Evolutionary conservation across 2,113 vertebrate species (phyloP), one percentile per base, ranked within the genome.

Genomic region (Aepyceros melampus): DNA sequence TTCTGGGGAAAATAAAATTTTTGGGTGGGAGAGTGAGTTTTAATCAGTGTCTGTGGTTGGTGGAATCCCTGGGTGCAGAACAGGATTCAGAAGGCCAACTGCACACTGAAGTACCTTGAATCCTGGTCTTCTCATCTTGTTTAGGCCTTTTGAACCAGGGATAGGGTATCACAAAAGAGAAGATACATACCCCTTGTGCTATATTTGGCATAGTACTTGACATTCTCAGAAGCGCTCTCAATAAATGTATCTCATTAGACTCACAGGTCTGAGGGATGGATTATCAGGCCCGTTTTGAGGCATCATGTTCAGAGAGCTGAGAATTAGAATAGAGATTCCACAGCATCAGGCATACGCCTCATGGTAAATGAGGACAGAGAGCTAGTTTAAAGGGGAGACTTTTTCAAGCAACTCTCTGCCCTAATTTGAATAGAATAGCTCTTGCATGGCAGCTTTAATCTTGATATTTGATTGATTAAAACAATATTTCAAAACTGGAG

Each of bases 1-100:
- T 83, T 36, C 33, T 83, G 12, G 33, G 10, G 67, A 12, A 40
- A 40, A 74, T 19, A 71, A 40, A 51, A n/a, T 21, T 33, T 33
- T 0, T 0, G 60, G 14, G 2, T 15, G 11, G 5, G 60, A 1
- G 10, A 1, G 14, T 15, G 14, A 36, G 15, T 83, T 83, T 83
- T 25, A 55, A 83, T 83, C 33, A 0, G 23, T 25, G 7, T n/a
- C 45, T 55, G 12, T 83, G 81, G 33, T 25, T 55, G 81, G 21
- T 36, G 13, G 49, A 83, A 36, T 83, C 51, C 33, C 49, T 27
- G 21, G 21, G 21, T 55, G 7, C 49, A 55, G 21, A 55, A 13
- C 21, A 83, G 33, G 81, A 15, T 83, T 55, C 21, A 12, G 49
- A 83, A 21, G 12, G 49, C 33, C 13, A 14, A 55, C 21, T 83